Evolutionary conservation across 1,140 invertebrate species (phyloP), one percentile per base, ranked within the genome.

Genomic region (Listronotus bonariensis): DNA sequence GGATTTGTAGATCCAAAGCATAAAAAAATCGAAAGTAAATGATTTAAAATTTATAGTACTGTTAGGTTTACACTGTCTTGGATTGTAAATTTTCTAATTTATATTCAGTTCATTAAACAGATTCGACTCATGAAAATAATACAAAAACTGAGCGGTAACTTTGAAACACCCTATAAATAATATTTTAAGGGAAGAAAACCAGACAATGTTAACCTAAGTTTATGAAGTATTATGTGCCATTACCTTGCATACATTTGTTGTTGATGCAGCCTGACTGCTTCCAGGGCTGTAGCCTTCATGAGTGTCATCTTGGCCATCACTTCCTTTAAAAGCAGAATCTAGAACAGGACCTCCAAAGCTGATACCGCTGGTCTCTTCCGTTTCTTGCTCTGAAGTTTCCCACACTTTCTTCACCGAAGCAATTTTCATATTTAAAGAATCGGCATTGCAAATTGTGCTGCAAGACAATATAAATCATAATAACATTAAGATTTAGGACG

Each of bases 361-460:
- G 48, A 78, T 81, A n/a, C 85, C 74, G 53, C 72, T 73, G 8
- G 45, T 54, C 3, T 70, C 83, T 42, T 84, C 83, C 68, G 89
- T 88, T 57, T 91, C 89, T 49, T 89, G 84, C 0, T 89, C 87
- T 10, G 87, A 84, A 58, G 82, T 88, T 71, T 93, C 92, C 92
- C 92, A 93, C 36, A 88, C 92, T 78, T 93, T 96, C 79, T 96
- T 96, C 5, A 96, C 94, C 54, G 92, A 94, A 7, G 92, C 92
- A 70, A 97, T 96, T 81, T 97, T 97, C 78, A 94, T 85, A 81
- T 95, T 95, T 10, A 97, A 84, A 6, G 73, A 74, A 77, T 96
- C 95, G 32, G 92, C 92, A 12, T 89, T 88, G 0, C 90, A 90
- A 9, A 88, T 86, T 7, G 87, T 87, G 63, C 86, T 87, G 61